Conservation (phyloP, 2,113 vertebrate genomes). For the Felis chaus region DNA sequence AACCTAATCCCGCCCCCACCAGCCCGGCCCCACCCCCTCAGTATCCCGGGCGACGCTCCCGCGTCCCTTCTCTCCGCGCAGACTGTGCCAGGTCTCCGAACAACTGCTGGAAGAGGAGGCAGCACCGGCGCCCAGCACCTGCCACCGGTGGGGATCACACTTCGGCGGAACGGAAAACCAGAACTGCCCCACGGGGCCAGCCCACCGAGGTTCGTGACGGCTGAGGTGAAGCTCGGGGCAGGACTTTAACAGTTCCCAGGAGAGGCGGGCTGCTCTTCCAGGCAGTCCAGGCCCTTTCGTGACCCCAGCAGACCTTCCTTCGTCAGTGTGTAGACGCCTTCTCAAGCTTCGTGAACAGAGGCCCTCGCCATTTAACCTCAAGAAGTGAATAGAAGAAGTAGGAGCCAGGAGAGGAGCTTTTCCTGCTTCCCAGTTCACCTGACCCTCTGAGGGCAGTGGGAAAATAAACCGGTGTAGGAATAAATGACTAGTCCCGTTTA, state of each 20-base stretch:
- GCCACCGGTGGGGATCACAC: background rate
- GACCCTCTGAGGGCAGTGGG: background rate
- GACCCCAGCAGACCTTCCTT: background rate
- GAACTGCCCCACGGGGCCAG: background rate
- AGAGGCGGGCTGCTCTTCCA: background rate
- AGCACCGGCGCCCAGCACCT: background rate
- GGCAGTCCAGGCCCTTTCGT: background rate
- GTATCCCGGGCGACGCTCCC: constrained; percentile 62
- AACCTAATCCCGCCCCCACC: background rate
- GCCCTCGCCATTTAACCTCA: background rate
- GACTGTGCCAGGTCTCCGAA: background rate
- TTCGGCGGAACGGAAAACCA: background rate
- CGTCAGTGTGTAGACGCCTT: fast-evolving
- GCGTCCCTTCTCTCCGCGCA: background rate
- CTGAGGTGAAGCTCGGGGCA: background rate
- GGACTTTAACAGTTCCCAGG: background rate
- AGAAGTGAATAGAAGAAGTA: background rate
- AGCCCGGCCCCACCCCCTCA: background rate
- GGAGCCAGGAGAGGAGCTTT: background rate
- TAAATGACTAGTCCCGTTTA: background rate
- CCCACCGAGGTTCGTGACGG: constrained; percentile 54
- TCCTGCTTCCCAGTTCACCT: background rate
- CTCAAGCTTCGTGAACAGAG: background rate
- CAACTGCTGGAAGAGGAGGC: background rate
- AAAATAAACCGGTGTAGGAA: background rate